Conservation (phyloP, 2,113 vertebrate genomes). For the Passer montanus region DNA sequence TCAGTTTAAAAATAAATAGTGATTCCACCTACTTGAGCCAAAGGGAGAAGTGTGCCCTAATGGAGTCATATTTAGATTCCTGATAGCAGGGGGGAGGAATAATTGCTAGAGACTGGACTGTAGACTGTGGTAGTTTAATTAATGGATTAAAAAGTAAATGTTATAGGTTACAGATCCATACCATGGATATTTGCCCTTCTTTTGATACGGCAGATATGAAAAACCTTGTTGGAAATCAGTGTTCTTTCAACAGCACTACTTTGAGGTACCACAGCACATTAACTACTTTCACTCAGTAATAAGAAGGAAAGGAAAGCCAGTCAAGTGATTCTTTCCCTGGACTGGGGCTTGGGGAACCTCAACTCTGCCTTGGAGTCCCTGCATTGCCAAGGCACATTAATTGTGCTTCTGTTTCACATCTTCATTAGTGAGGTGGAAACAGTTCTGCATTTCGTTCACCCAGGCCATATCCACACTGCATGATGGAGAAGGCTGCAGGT, state of each 20-base stretch:
- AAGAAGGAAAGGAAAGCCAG: neutral
- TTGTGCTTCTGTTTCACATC: neutral
- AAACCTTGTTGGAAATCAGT: neutral
- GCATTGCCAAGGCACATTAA: neutral
- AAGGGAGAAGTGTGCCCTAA: neutral
- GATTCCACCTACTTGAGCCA: neutral
- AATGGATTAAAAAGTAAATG: neutral
- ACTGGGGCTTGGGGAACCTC: neutral
- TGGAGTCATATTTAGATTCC: neutral
- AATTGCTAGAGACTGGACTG: neutral
- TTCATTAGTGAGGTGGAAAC: neutral
- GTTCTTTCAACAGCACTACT: neutral
- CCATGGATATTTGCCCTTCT: neutral
- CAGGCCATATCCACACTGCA: neutral
- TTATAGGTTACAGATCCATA: neutral
- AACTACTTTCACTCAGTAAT: neutral
- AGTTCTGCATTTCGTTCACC: neutral
- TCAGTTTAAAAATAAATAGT: neutral
- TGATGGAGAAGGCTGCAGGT: neutral
- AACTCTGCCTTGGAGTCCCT: neutral
- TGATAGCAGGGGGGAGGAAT: neutral
- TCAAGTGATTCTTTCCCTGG: rapidly evolving
- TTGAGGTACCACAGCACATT: neutral
- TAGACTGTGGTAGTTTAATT: neutral
- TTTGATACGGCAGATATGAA: neutral